These are phyloP conservation scores for Scaptomyza hsui DNA, from an alignment of 1,140 invertebrate genomes.

Conservation along the genomic window DNA sequence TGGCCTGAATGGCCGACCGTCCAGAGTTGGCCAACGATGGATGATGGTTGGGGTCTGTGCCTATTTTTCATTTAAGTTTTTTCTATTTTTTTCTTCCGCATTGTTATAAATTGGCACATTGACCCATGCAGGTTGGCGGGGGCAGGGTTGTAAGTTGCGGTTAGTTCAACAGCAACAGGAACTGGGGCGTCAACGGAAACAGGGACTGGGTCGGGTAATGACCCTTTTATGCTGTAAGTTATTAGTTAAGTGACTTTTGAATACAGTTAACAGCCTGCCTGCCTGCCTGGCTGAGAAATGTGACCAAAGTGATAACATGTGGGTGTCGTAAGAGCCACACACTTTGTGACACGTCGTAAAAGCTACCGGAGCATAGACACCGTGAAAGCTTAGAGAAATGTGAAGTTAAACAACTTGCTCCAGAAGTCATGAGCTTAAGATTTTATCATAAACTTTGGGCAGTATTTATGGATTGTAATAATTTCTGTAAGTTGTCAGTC, in stretches of 20 bases:
- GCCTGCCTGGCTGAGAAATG: conserved; percentile 27
- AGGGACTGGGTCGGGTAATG: conserved; percentile 47
- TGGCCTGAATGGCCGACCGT: conserved; percentile 25
- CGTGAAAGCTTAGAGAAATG: not conserved
- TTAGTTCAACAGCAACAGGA: conserved; percentile 32
- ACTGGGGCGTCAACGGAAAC: conserved; percentile 11
- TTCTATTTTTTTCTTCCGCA: conserved; percentile 40
- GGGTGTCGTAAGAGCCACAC: not conserved
- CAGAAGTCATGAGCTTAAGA: not conserved
- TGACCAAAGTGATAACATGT: conserved; percentile 19
- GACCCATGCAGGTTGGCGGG: conserved; percentile 49
- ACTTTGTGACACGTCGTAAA: not conserved
- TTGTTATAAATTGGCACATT: conserved; percentile 76
- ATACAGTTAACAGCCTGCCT: conserved; percentile 18
- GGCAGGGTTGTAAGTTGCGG: conserved; percentile 30
- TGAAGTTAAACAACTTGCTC: not conserved
- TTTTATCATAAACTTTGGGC: not conserved
- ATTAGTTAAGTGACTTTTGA: conserved; percentile 25
- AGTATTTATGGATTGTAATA: too few species aligned
- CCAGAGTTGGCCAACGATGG: not conserved
- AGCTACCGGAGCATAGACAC: not conserved
- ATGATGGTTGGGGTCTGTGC: conserved; percentile 7
- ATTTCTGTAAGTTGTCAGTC: not conserved
- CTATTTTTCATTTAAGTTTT: conserved; percentile 29
- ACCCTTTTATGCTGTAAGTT: conserved; percentile 64